phyloP scores from a whole-genome alignment of 2,113 vertebrate genomes.

The Plectropomus leopardus region DNA sequence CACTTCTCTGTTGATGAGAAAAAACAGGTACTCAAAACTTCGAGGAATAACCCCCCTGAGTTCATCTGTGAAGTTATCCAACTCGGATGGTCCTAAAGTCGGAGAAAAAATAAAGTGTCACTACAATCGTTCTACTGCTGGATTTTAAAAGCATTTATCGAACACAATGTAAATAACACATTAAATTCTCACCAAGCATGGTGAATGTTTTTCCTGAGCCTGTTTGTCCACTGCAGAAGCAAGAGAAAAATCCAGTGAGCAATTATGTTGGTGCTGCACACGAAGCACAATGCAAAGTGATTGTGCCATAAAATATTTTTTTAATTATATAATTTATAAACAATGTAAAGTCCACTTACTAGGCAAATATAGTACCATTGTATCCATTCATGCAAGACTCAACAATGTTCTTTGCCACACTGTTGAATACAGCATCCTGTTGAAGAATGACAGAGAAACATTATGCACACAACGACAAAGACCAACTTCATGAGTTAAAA shows the following conservation, averaged over 20 bases:
- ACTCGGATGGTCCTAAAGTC: slow-evolving; percentile 91
- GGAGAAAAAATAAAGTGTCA: slow-evolving; percentile 44
- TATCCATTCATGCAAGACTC: slow-evolving; percentile 98
- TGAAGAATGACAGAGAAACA: slow-evolving; percentile 10
- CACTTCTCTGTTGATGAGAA: slow-evolving; percentile 94
- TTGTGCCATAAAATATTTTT: background rate
- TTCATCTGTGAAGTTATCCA: slow-evolving; percentile 94
- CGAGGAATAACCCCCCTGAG: slow-evolving; percentile 95
- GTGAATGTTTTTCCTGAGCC: slow-evolving; percentile 98
- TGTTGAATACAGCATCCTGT: slow-evolving; percentile 94
- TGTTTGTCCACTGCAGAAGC: slow-evolving; percentile 91
- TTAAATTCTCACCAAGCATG: slow-evolving; percentile 91
- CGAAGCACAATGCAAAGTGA: background rate
- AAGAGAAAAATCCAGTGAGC: background rate
- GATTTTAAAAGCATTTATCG: background rate
- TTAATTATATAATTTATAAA: background rate
- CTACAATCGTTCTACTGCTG: background rate
- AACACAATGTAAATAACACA: background rate
- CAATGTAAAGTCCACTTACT: slow-evolving; percentile 88
- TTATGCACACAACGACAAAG: background rate
- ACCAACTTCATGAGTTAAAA: background rate
- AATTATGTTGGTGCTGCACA: background rate
- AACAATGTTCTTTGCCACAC: slow-evolving; percentile 93
- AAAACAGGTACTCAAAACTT: slow-evolving; percentile 98
- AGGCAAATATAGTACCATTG: slow-evolving; percentile 98